These are phyloP conservation scores for Myanophis thanlyinensis DNA, from an alignment of 2,113 vertebrate genomes.

Conservation along the genomic window DNA sequence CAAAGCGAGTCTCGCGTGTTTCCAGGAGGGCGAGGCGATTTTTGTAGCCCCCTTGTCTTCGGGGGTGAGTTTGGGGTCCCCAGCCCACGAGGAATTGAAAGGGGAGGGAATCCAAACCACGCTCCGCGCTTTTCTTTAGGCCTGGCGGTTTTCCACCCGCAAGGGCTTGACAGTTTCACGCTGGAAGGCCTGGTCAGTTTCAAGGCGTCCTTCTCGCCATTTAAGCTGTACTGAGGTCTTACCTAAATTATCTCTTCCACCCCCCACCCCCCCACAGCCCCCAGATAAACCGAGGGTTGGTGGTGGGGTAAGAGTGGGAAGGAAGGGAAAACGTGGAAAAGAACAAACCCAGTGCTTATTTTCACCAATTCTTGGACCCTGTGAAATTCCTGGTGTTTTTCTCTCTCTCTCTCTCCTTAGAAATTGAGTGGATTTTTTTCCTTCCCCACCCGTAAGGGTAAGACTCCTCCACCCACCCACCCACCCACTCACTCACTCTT, in stretches of 20 bases:
- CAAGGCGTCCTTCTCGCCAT: neutral
- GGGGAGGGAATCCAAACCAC: neutral
- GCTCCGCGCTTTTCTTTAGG: neutral
- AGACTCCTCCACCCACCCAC: neutral
- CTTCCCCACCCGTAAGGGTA: neutral
- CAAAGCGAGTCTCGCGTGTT: neutral
- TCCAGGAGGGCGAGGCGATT: neutral
- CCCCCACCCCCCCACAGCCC: neutral
- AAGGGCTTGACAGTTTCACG: neutral
- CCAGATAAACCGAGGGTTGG: too few relatives aligned
- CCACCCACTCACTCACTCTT: neutral
- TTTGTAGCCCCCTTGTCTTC: neutral
- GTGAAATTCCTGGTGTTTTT: neutral
- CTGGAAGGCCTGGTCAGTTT: neutral
- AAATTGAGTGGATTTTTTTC: neutral
- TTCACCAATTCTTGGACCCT: neutral
- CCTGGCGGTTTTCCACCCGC: neutral
- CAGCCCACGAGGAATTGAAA: neutral
- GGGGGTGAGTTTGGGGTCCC: neutral
- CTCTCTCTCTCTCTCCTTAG: neutral
- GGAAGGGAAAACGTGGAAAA: neutral
- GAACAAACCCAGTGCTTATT: neutral
- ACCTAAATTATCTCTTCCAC: neutral
- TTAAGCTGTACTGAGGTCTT: neutral
- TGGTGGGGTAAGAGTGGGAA: too few relatives aligned